Base-by-base conservation (phyloP, 2,113 vertebrate genomes). In the Podarcis muralis region DNA sequence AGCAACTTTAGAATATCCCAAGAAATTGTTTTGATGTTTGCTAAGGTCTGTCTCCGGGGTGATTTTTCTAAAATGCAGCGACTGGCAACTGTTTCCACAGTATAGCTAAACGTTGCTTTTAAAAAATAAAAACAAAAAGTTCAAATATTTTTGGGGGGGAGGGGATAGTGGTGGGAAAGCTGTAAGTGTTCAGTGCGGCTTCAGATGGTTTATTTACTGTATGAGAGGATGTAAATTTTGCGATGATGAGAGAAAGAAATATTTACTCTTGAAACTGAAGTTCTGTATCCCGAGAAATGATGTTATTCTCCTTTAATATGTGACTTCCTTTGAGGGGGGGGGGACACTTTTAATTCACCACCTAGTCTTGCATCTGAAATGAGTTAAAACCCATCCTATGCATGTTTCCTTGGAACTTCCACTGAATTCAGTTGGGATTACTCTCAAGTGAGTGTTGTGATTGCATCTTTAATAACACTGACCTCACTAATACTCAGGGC, bases 271-370 rank as follows among this genome's bases (percentile, higher is more conserved):
- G 57, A 87, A 88, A 59, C 40, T 66, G 77, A 48, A 59, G 5
- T 22, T 2, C 5, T 25, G 0, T 43, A 84, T 78, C 88, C 40
- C 32, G 15, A 40, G 2, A 3, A 23, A 69, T 84, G 81, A 15
- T 59, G 59, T 37, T 35, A 32, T 6, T 25, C 32, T 75, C 92
- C 80, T 88, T 88, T 84, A 90, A 91, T 90, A 93, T n/a, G 40
- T 84, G 48, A 81, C 62, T 93, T 89, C 84, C 83, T 23, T 74
- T 30, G 37, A 25, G 3, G 80, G 89, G 91, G 25, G 9, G 5
- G 12, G 3, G 5, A 2, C 25, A 62, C 59, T 62, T 62, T 62
- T 62, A 62, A 48, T 30, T 35, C 32, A 32, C 27, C 35, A 68
- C 30, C 11, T 8, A 48, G 6, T 18, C 66, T 71, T 81, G 43